Conservation (phyloP, 2,888 invertebrate species). For the Heliconius hortense region DNA sequence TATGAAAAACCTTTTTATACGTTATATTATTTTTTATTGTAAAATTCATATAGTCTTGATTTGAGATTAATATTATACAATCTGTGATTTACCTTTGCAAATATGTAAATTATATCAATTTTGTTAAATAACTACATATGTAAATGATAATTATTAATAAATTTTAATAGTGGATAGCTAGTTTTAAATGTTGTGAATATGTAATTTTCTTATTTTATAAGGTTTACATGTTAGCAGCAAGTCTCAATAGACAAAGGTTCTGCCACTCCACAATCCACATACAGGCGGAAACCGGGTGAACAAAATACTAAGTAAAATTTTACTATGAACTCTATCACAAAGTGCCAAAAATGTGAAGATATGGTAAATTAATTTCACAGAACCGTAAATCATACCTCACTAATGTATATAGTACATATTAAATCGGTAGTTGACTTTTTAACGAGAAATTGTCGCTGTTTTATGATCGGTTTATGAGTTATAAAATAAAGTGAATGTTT, state of each 20-base stretch:
- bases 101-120: no score
- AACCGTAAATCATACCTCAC: background rate
- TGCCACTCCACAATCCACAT: background rate
- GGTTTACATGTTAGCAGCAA: background rate
- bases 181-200: no score
- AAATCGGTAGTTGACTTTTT: slow-evolving; percentile 17
- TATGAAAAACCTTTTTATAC: background rate
- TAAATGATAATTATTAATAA: no score
- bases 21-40: no score
- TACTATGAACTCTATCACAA: background rate
- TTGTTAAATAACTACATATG: no score
- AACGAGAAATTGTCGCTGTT: slow-evolving; percentile 31
- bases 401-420: slow-evolving; percentile 10
- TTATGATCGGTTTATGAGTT: slow-evolving; percentile 39
- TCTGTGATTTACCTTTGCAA: no score
- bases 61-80: no score
- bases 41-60: no score
- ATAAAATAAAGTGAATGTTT: slow-evolving; percentile 37
- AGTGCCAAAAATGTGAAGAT: background rate
- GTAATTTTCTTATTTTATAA: background rate
- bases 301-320: background rate
- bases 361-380: background rate
- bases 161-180: no score
- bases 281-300: background rate
- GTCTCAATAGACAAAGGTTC: background rate